Conservation (phyloP, 2,113 vertebrate species). For the Rattus rattus region DNA sequence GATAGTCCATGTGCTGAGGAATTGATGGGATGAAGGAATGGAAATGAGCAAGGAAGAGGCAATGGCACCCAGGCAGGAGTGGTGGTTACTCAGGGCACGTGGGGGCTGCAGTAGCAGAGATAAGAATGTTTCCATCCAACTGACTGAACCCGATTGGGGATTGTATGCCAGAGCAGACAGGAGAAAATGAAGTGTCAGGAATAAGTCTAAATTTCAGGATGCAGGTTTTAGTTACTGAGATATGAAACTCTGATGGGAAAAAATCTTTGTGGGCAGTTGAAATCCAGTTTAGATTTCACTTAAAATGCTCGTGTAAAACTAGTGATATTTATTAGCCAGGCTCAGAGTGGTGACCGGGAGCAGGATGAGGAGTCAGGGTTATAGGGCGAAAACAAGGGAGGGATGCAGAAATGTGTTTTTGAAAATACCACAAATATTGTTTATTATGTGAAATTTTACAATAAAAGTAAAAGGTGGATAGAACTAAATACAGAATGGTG, state of each 20-base stretch:
- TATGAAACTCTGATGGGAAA: background rate
- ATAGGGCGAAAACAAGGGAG: background rate
- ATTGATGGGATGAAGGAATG: background rate
- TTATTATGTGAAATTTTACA: slow-evolving; percentile 99
- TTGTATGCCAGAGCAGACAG: background rate
- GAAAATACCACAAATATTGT: slow-evolving; percentile 92
- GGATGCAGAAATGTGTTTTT: background rate
- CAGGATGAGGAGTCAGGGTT: background rate
- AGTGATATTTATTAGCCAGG: background rate
- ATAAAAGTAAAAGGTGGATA: slow-evolving; percentile 96
- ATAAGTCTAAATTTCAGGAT: background rate
- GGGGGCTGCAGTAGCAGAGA: background rate
- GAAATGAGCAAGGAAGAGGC: background rate
- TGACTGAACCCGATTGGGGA: background rate
- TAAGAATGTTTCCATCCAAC: background rate
- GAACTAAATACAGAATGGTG: slow-evolving; percentile 92
- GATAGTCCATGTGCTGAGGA: background rate
- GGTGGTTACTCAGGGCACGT: background rate
- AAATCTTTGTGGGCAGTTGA: background rate
- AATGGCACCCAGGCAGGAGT: background rate
- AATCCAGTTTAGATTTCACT: background rate
- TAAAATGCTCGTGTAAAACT: background rate
- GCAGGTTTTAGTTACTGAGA: background rate
- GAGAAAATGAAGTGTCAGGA: background rate
- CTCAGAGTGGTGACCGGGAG: background rate